Percentiles rank a stretch among this genome's conserved stretches.
phyloP scores from a whole-genome alignment of 2,888 invertebrate species.

The Coremacera marginata region DNA sequence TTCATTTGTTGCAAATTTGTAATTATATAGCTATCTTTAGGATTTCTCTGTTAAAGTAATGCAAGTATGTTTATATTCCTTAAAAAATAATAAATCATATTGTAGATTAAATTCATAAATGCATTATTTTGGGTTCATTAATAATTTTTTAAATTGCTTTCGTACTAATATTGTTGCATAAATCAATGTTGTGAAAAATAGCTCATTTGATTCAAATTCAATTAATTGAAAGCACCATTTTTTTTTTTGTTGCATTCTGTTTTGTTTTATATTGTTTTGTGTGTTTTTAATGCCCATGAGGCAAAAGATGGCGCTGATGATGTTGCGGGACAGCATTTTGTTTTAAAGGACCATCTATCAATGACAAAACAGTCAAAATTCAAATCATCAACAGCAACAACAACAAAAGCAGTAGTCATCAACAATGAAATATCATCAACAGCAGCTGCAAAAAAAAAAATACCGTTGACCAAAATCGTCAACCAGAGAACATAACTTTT shows the following conservation, averaged over 20 bases:
- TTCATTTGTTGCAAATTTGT: too few relatives aligned
- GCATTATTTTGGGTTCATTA: background rate
- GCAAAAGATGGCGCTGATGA: slow-evolving; percentile 1
- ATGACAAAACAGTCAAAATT: slow-evolving; percentile 42
- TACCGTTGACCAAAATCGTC: background rate
- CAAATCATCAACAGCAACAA: slow-evolving; percentile 41
- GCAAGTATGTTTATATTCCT: too few relatives aligned
- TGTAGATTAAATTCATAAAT: too few relatives aligned
- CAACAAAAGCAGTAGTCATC: slow-evolving; percentile 28
- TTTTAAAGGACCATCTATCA: slow-evolving; percentile 48
- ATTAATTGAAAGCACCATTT: slow-evolving; percentile 38
- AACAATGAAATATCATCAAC: slow-evolving; percentile 29
- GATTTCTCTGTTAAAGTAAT: too few relatives aligned
- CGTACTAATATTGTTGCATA: background rate
- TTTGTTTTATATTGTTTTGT: background rate
- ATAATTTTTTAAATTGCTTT: background rate
- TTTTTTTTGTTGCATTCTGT: background rate
- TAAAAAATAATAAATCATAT: background rate
- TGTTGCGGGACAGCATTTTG: slow-evolving; percentile 8
- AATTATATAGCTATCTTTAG: too few relatives aligned
- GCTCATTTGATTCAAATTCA: slow-evolving; percentile 50
- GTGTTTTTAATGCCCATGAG: slow-evolving; percentile 31
- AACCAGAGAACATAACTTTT: background rate
- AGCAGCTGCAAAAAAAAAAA: slow-evolving; percentile 1
- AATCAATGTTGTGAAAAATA: slow-evolving; percentile 24